Conservation (phyloP, 2,113 vertebrate genomes). For the Sceloporus undulatus region DNA sequence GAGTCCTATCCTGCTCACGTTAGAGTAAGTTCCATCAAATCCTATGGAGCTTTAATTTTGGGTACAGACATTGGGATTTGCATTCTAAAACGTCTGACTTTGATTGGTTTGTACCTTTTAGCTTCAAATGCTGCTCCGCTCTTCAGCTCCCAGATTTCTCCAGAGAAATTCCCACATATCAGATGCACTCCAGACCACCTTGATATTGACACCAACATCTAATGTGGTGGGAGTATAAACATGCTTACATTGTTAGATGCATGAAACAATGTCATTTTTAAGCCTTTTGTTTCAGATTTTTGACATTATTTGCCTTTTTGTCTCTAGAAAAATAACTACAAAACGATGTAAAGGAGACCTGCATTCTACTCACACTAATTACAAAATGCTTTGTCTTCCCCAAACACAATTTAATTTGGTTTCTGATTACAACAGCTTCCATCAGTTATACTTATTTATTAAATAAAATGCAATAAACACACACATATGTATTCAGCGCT, state of each 20-base stretch:
- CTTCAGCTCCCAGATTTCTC: no score
- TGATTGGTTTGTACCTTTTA: no score
- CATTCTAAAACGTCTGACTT: no score
- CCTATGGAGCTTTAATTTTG: no score
- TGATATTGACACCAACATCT: no score
- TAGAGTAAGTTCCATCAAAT: no score
- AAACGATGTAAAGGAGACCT: background rate
- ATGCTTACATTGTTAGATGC: background rate
- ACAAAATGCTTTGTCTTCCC: background rate
- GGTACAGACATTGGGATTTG: no score
- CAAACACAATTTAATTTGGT: background rate
- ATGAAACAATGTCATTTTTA: background rate
- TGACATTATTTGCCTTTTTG: background rate
- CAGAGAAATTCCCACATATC: no score
- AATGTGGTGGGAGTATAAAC: background rate
- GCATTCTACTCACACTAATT: background rate
- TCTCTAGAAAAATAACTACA: background rate
- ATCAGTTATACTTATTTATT: slow-evolving; percentile 31
- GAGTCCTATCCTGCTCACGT: no score
- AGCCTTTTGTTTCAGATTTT: background rate
- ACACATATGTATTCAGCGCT: background rate
- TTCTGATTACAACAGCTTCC: background rate
- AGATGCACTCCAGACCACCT: no score
- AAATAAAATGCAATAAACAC: background rate
- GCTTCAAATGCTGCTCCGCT: no score